Conservation (phyloP, 2,797 vertebrate species). For the Schizopygopsis pylzovi region DNA sequence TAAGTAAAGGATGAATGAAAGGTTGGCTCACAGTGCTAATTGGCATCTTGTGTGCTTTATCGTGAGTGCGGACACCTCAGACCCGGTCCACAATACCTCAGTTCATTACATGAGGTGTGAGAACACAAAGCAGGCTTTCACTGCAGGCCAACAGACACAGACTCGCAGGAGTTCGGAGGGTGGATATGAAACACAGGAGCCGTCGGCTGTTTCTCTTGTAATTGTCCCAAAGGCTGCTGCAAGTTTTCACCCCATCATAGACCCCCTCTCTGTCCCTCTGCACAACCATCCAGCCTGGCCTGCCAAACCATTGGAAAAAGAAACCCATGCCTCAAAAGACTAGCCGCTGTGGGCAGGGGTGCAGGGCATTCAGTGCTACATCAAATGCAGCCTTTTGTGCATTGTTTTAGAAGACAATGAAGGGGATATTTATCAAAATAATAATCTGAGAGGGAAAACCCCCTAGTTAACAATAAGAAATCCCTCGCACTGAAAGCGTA, state of each 20-base stretch:
- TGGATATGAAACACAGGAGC: slow-evolving; percentile 50
- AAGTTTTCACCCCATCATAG: slow-evolving; percentile 72
- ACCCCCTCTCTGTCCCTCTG: slow-evolving; percentile 55
- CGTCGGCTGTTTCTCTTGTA: slow-evolving; percentile 76
- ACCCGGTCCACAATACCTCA: slow-evolving; percentile 67
- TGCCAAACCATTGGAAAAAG: slow-evolving; percentile 60
- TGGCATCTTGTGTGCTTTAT: slow-evolving; percentile 58
- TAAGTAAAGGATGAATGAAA: slow-evolving; percentile 38
- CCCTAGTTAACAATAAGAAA: slow-evolving; percentile 21
- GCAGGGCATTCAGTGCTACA: slow-evolving; percentile 23
- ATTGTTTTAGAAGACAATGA: slow-evolving; percentile 48
- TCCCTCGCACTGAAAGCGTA: slow-evolving; percentile 7
- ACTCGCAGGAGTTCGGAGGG: slow-evolving; percentile 45
- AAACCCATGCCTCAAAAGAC: slow-evolving; percentile 48
- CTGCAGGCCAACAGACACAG: slow-evolving; percentile 73
- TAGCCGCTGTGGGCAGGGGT: slow-evolving; percentile 30
- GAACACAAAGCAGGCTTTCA: slow-evolving; percentile 78
- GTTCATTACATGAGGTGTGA: slow-evolving; percentile 76
- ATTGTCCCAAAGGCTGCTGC: slow-evolving; percentile 72
- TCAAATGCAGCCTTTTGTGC: slow-evolving; percentile 46
- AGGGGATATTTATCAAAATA: slow-evolving; percentile 49
- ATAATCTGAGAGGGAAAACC: slow-evolving; percentile 22
- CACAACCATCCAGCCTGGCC: slow-evolving; percentile 17
- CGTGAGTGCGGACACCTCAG: slow-evolving; percentile 63
- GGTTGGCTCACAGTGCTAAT: slow-evolving; percentile 39